These are phyloP conservation scores for Cephonodes hylas DNA, from an alignment of 2,888 invertebrate species.

Conservation along the genomic window DNA sequence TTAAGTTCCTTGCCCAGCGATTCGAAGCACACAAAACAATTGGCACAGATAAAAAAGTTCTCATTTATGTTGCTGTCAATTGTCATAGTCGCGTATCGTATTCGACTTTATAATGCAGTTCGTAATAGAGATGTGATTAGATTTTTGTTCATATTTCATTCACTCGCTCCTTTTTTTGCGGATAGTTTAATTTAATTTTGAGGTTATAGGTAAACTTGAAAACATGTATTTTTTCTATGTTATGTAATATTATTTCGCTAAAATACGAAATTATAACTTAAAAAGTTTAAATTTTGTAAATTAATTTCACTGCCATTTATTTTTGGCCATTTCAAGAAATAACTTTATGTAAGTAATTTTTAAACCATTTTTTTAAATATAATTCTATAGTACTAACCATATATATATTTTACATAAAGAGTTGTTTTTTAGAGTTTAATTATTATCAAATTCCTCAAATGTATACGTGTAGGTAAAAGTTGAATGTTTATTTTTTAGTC, in stretches of 20 bases:
- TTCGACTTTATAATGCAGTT: background rate
- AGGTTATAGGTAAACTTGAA: constrained; percentile 23
- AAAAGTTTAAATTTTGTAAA: background rate
- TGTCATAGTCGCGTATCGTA: too few species aligned
- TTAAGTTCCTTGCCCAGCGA: too few species aligned
- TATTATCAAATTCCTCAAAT: too few species aligned
- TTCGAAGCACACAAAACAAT: too few species aligned
- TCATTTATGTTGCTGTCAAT: too few species aligned
- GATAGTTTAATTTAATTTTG: constrained; percentile 23
- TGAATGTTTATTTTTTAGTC: too few species aligned
- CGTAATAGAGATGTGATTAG: background rate
- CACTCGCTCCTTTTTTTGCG: constrained; percentile 16
- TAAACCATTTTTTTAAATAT: background rate
- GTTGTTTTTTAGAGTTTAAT: too few species aligned
- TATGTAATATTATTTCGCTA: constrained; percentile 16
- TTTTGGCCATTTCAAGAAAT: background rate
- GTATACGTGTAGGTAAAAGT: too few species aligned
- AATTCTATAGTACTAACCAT: background rate
- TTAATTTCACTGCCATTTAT: background rate
- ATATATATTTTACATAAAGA: background rate
- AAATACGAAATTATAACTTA: background rate
- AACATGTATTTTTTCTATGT: constrained; percentile 16
- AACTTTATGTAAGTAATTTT: background rate
- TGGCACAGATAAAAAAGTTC: too few species aligned
- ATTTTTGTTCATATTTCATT: background rate